Base-by-base conservation (phyloP, 1,140 invertebrate species). In the Camponotus floridanus region DNA sequence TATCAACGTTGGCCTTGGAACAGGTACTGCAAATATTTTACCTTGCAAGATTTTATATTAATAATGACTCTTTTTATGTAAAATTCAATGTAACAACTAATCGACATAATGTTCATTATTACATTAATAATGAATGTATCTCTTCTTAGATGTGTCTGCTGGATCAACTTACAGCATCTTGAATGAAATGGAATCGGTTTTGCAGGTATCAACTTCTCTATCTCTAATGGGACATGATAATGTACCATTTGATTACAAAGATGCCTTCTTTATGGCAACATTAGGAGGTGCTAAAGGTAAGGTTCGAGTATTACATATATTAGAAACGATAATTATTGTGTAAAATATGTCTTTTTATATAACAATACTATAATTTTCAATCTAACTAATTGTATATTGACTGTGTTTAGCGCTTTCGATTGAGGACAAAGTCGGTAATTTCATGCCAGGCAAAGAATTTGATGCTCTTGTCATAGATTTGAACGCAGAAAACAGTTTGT, bases 191-290 rank as follows among this genome's bases (percentile, higher is more conserved):
- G 26, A 1, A 26, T 26, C 26, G 26, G 26, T 26, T 26, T 26
- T 26, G 26, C 26, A 26, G 26, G 26, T 26, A 26, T 26, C 26
- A 26, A 26, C 0, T 26, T 26, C 26, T 26, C 26, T 26, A 26
- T 26, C 26, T 26, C 26, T 26, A 26, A 26, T 1, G 26, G 26
- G 26, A 26, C 26, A 26, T 26, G 26, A 26, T 65, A 96, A 97
- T 90, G 88, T 94, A 67, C 94, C 96, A 7, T 89, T 99, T 2
- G 96, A 96, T 84, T 98, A 97, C 93, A 96, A 96, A 85, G 97
- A 98, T 91, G 98, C 96, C 0, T 97, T 99, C 91, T 97, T 97
- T 93, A 94, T 99, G 71, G 98, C 98, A 26, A 99, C 98, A 9
- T 93, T 98, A 55, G 98, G 98, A 39, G 98, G 98, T 13, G 98